Evolutionary conservation across 35 echinoderm and acorn worm genomes (phyloP).

Genomic region (Holothuria glaberrima): DNA sequence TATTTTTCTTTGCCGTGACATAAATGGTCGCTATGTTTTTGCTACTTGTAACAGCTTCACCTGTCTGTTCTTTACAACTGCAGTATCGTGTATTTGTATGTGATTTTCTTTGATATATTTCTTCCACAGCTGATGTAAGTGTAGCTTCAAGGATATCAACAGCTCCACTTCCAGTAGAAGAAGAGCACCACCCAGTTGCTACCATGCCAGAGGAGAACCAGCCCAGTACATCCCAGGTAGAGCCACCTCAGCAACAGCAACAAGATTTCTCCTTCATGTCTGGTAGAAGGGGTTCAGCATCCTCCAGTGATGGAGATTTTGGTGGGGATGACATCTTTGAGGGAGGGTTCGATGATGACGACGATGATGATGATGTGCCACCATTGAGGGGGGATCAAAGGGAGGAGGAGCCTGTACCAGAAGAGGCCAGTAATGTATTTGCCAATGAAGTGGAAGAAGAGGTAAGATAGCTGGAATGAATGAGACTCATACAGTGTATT

Average conservation of each 20-base stretch:
- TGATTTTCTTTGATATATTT: background rate
- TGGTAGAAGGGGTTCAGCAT: slow-evolving; percentile 67
- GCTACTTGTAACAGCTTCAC: too few species aligned
- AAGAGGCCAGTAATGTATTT: slow-evolving; percentile 63
- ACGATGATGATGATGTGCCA: slow-evolving; percentile 78
- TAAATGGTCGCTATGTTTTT: too few species aligned
- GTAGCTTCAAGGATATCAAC: slow-evolving; percentile 33
- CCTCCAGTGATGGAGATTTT: slow-evolving; percentile 72
- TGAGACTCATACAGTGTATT: too few species aligned
- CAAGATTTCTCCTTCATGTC: slow-evolving; percentile 75
- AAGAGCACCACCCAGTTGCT: slow-evolving; percentile 23
- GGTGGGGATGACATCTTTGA: slow-evolving; percentile 72
- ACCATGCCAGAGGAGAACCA: slow-evolving; percentile 31
- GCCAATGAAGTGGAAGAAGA: slow-evolving; percentile 59
- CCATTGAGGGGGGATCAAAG: slow-evolving; percentile 57
- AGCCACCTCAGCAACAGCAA: slow-evolving; percentile 46
- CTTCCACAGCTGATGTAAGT: slow-evolving; percentile 29
- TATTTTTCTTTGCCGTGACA: too few species aligned
- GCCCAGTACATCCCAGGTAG: slow-evolving; percentile 59
- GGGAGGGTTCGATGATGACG: slow-evolving; percentile 77
- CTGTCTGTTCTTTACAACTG: too few species aligned
- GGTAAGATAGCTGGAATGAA: background rate
- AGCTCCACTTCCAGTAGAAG: slow-evolving; percentile 40
- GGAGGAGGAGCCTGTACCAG: slow-evolving; percentile 77
- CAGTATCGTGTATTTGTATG: background rate